Conservation (phyloP, 2,113 vertebrate genomes). For the Danionella cerebrum region DNA sequence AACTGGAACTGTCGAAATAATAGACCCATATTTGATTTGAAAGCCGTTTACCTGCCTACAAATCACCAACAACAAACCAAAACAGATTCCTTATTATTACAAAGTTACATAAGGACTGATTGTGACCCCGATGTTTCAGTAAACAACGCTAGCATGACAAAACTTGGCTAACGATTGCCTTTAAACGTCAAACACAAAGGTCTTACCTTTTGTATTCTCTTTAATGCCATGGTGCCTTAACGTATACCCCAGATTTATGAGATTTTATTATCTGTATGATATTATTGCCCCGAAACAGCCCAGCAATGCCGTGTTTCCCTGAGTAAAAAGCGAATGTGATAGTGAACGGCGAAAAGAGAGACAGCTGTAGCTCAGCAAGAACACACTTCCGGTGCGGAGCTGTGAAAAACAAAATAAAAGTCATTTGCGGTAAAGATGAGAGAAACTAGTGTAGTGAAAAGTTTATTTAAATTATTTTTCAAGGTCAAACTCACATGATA, state of each 20-base stretch:
- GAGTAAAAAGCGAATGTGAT: conserved; percentile 31
- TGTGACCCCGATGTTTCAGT: not conserved
- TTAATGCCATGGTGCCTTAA: conserved; percentile 37
- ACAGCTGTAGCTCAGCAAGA: conserved; percentile 15
- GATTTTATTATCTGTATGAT: not conserved
- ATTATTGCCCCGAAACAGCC: conserved; percentile 33
- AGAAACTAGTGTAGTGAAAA: no score
- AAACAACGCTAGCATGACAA: not conserved
- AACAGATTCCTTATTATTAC: not conserved
- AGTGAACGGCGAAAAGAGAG: conserved; percentile 16
- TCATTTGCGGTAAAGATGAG: no score
- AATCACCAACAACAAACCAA: not conserved
- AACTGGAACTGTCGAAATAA: not conserved
- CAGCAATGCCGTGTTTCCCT: conserved; percentile 39
- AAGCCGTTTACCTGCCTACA: no score
- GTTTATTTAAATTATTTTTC: no score
- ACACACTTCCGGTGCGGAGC: conserved; percentile 19
- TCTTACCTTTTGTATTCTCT: conserved; percentile 47
- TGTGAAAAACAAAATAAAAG: conserved; percentile 28
- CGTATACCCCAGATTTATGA: not conserved
- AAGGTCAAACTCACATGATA: no score
- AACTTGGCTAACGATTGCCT: not conserved
- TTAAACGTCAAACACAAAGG: not conserved
- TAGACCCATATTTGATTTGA: not conserved
- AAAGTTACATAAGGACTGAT: not conserved